Base-by-base conservation (phyloP, 2,888 invertebrate genomes). In the Leptothorax acervorum region DNA sequence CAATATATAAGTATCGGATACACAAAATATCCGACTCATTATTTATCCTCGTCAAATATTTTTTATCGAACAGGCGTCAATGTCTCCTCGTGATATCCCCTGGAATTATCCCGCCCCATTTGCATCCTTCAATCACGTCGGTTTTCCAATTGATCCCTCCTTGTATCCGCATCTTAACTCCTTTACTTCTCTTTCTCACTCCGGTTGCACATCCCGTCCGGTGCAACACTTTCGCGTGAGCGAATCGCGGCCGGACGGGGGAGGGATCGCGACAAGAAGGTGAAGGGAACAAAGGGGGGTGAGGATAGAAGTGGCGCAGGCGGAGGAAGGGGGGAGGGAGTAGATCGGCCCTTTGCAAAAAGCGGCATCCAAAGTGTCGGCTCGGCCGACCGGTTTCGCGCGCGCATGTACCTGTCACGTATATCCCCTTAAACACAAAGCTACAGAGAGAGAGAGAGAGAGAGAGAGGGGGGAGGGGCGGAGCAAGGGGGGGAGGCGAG, bases 341-440 rank as follows among this genome's bases (percentile, higher is more conserved):
- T 60, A 57, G 68, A 82, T 79, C 55, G 70, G 45, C 63, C 63
- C 81, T 71, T 71, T 55, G 57, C 82, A 84, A 84, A 84, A 84
- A 73, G 65, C 45, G 51, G 73, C 73, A 57, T 81, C 68, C 74
- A 45, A 84, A 84, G 81, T 84, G 84, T 73, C 74, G 73, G 73
- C 35, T 73, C 74, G 73, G 73, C 35, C 74, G 89, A 87, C 89
- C 87, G 89, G 84, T 89, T 89, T 55, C 81, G 53, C 73, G 87
- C 55, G 85, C 35, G 85, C 53, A 70, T 75, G 89, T 87, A 85
- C 82, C 84, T 84, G 85, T 89, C 87, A 63, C 63, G 89, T 84
- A 78, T 83, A 81, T 78, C 53, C 76, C 75, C 53, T 79, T 53
- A 65, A 60, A 74, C 53, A 68, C 60, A 23, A 53, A 57, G 75